Conservation (phyloP, 2,113 vertebrate genomes). For the Podarcis cretensis region DNA sequence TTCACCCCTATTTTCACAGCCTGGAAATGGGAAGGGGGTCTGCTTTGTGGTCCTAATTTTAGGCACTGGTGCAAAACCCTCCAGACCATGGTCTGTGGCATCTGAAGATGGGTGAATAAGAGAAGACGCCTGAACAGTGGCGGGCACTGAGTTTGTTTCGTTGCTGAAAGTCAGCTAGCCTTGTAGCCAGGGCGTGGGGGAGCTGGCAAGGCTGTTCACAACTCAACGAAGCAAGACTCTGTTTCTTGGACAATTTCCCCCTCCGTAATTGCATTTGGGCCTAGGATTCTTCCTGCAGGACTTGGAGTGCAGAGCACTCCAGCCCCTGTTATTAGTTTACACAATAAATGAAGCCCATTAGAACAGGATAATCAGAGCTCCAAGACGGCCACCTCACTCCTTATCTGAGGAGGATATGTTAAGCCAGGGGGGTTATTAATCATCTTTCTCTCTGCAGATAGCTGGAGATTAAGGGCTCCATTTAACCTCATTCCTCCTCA, state of each 20-base stretch:
- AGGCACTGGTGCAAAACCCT: not conserved
- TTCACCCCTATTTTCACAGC: no score
- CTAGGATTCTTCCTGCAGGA: slow-evolving; percentile 53
- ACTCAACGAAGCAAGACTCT: not conserved
- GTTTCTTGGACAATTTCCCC: slow-evolving; percentile 46
- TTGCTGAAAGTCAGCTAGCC: not conserved
- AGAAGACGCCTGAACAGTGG: not conserved
- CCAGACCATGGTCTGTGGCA: not conserved
- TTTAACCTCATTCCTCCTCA: slow-evolving; percentile 56
- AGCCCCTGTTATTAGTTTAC: slow-evolving; percentile 67
- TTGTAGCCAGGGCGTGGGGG: not conserved
- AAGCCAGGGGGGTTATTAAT: slow-evolving; percentile 68
- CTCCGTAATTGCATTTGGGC: slow-evolving; percentile 65
- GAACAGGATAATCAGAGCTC: slow-evolving; percentile 62
- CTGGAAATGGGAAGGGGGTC: no score
- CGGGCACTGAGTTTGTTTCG: not conserved
- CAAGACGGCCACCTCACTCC: slow-evolving; percentile 63
- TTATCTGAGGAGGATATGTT: slow-evolving; percentile 61
- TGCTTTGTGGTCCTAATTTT: no score
- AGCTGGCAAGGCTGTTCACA: not conserved
- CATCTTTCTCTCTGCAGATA: slow-evolving; percentile 62
- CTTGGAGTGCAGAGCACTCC: slow-evolving; percentile 30
- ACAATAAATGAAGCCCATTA: slow-evolving; percentile 70
- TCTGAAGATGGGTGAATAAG: not conserved
- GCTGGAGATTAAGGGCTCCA: slow-evolving; percentile 54